Evolutionary conservation across 2,888 invertebrate genomes (phyloP).

Genomic region (Ormyrus pomaceus): DNA sequence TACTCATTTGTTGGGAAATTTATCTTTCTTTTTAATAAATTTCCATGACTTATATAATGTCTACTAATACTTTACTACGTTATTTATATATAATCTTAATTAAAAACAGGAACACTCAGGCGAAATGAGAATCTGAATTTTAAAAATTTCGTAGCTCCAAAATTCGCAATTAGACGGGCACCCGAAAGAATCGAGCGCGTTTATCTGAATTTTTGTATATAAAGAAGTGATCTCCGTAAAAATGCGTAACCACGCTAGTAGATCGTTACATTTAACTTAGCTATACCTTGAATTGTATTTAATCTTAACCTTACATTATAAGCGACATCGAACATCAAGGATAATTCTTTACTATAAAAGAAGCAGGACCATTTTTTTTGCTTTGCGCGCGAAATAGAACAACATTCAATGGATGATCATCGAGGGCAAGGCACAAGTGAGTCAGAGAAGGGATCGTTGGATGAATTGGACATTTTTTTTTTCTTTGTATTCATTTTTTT

Average conservation of each 20-base stretch:
- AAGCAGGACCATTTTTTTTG: conserved; percentile 35
- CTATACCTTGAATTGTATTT: conserved; percentile 25
- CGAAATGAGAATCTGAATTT: not conserved
- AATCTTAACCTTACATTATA: conserved; percentile 58
- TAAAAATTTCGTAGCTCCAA: not conserved
- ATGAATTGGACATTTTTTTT: conserved; percentile 37
- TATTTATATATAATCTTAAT: not conserved
- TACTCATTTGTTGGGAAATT: not conserved
- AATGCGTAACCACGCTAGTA: conserved; percentile 10
- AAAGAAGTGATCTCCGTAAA: not conserved
- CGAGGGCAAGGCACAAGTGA: conserved; percentile 72
- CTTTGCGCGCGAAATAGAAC: conserved; percentile 34
- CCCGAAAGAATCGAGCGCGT: not conserved
- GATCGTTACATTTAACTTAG: conserved; percentile 24
- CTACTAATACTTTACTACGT: not conserved
- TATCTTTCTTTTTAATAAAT: not conserved
- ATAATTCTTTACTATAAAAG: conserved; percentile 61
- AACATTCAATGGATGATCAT: conserved; percentile 62
- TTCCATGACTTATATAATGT: not conserved
- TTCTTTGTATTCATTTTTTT: conserved; percentile 34
- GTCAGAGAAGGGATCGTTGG: conserved; percentile 62
- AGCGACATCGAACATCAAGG: conserved; percentile 71
- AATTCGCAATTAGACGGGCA: not conserved
- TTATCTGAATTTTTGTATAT: not conserved
- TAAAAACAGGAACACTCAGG: not conserved